Base-by-base conservation (phyloP, 2,888 invertebrate species). In the Drosophila yooni region DNA sequence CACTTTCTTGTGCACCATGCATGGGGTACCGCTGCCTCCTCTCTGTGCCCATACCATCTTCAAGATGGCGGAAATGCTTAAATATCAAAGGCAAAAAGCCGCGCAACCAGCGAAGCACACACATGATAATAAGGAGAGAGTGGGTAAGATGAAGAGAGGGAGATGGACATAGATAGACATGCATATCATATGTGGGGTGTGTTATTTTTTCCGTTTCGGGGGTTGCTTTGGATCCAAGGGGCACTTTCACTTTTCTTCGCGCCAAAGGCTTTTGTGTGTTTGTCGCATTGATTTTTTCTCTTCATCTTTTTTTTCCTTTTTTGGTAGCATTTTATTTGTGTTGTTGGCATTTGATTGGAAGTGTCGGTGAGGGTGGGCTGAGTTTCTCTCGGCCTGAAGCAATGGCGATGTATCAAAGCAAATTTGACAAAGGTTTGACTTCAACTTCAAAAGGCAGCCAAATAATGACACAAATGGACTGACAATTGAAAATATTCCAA, bases 31-130 rank as follows among this genome's bases (percentile, higher is more conserved):
- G 5, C 29, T n/a, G 29, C 27, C 27, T 58, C 46, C 18, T 54
- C n/a, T 27, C 8, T 36, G 11, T 27, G 18, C 58, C 68, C 63
- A 64, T 36, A 5, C 58, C 79, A 74, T 50, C 76, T 46, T 50
- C 76, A 88, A 90, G 83, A 88, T 88, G 88, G 88, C 88, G 88
- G 88, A 89, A 88, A 87, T 90, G 82, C 89, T 88, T 87, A 75
- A 87, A 88, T 88, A 81, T 88, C 87, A 88, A 88, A 88, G 89
- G 82, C 73, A 61, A 70, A 82, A 74, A 60, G 87, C 89, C 89
- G 83, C 70, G 52, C 70, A 66, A 34, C 52, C 40, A 36, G 27
- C 40, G 51, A 46, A n/a, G 54, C 48, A 66, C 53, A 81, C 73
- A 79, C 59, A 62, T 77, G 65, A 59, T 66, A 34, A 63, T 33